phyloP scores from a whole-genome alignment of 1,140 invertebrate genomes.

The Drosophila sproati region DNA sequence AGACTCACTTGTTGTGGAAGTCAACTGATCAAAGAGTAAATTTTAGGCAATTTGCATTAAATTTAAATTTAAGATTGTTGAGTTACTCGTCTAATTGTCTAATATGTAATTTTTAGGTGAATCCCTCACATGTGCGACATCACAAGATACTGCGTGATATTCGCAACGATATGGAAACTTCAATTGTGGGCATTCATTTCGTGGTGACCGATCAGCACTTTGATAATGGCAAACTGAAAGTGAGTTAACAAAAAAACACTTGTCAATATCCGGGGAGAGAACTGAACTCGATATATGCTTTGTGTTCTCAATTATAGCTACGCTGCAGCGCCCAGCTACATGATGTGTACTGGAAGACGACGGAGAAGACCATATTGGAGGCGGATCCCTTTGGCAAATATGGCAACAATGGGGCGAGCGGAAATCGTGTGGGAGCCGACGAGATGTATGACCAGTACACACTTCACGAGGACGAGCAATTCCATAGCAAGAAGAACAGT shows the following conservation, averaged over 20 bases:
- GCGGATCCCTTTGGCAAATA: constrained; percentile 83
- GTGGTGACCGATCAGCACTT: constrained; percentile 86
- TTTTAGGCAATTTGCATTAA: too few relatives aligned
- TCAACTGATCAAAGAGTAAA: too few relatives aligned
- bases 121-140: constrained; percentile 77
- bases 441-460: constrained; percentile 82
- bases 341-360: constrained; percentile 87
- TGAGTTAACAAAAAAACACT: constrained; percentile 30
- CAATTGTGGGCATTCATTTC: constrained; percentile 86
- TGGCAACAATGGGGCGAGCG: constrained; percentile 43
- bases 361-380: constrained; percentile 86
- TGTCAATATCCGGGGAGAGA: too few relatives aligned
- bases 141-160: constrained; percentile 73
- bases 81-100: not conserved
- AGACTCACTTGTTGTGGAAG: too few relatives aligned
- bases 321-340: constrained; percentile 87
- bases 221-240: constrained; percentile 86
- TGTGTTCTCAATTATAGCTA: constrained; percentile 71
- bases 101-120: constrained; percentile 55
- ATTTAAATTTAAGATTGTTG: too few relatives aligned
- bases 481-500: constrained; percentile 78
- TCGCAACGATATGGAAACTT: constrained; percentile 80
- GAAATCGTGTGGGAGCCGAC: constrained; percentile 69
- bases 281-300: not conserved
- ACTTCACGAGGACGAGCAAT: constrained; percentile 72